phyloP scores from a whole-genome alignment of 2,113 vertebrate species.

The Hippolais icterina region DNA sequence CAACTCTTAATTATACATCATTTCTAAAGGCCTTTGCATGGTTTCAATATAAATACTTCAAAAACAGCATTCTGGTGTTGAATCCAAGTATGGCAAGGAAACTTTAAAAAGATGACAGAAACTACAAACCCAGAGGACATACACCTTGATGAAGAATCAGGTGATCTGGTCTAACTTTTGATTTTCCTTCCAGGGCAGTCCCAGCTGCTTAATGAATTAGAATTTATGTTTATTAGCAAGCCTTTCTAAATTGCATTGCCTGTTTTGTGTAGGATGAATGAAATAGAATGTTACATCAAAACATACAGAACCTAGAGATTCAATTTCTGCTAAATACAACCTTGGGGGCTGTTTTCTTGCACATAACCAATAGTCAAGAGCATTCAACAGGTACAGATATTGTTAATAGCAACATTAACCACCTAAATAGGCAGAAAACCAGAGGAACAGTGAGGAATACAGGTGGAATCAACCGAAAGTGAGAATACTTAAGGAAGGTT shows the following conservation, averaged over 20 bases:
- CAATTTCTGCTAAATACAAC: neutral
- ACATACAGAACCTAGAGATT: neutral
- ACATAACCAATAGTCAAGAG: neutral
- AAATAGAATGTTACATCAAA: neutral
- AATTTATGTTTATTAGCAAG: neutral
- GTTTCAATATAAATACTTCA: neutral
- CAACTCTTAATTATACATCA: neutral
- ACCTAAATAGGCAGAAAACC: neutral
- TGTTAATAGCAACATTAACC: neutral
- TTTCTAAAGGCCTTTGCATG: neutral
- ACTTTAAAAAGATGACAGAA: neutral
- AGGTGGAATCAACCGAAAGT: neutral
- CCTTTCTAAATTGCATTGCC: neutral
- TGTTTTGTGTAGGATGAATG: neutral
- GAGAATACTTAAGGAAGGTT: neutral
- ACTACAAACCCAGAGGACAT: neutral
- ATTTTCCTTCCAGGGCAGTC: neutral
- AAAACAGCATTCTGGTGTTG: accelerated
- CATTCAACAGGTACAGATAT: neutral
- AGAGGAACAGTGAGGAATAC: neutral
- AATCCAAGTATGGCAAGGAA: neutral
- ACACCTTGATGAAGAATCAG: neutral
- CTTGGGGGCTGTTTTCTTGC: neutral
- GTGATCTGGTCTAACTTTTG: neutral
- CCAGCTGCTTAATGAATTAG: neutral